These are phyloP conservation scores for Trimorus sp. DNA, from an alignment of 2,888 invertebrate species.

Conservation along the genomic window DNA sequence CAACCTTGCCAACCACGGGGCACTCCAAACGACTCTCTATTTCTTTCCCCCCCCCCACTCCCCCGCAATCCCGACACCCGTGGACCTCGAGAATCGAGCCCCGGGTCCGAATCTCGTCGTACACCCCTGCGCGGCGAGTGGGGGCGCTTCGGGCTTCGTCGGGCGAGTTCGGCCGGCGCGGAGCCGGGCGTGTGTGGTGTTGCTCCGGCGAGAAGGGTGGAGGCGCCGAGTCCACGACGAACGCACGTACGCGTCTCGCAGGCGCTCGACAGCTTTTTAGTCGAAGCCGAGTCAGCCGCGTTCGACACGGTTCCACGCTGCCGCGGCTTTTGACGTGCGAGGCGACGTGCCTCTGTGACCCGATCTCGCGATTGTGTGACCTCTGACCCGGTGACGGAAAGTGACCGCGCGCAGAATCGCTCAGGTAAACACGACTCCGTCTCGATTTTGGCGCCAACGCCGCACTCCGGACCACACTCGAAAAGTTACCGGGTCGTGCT, in stretches of 20 bases:
- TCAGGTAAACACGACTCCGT: conserved; percentile 30
- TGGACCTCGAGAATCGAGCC: neutral
- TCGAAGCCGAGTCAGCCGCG: conserved; percentile 68
- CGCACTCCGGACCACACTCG: conserved; percentile 10
- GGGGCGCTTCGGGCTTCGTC: conserved; percentile 42
- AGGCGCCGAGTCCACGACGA: conserved; percentile 64
- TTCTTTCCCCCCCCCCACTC: too few species aligned
- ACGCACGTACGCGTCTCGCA: conserved; percentile 61
- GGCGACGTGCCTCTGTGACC: conserved; percentile 44
- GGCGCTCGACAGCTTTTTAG: conserved; percentile 64
- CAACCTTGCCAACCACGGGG: too few species aligned
- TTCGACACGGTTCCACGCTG: conserved; percentile 68
- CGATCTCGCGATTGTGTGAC: too few species aligned
- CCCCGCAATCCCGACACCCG: too few species aligned
- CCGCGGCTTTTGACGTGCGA: conserved; percentile 51
- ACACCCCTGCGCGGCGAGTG: conserved; percentile 33
- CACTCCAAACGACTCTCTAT: too few species aligned
- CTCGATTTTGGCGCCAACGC: conserved; percentile 35
- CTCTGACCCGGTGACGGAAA: neutral
- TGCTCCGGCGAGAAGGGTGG: conserved; percentile 57
- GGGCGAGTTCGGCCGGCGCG: conserved; percentile 68
- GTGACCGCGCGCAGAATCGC: conserved; percentile 16
- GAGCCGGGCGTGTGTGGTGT: conserved; percentile 68
- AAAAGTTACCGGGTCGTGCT: conserved; percentile 17
- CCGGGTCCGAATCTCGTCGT: conserved; percentile 25